Percentiles rank a stretch among this genome's conserved stretches.
Conservation (phyloP, 1,140 invertebrate species). For the Drosophila equinoxialis region DNA sequence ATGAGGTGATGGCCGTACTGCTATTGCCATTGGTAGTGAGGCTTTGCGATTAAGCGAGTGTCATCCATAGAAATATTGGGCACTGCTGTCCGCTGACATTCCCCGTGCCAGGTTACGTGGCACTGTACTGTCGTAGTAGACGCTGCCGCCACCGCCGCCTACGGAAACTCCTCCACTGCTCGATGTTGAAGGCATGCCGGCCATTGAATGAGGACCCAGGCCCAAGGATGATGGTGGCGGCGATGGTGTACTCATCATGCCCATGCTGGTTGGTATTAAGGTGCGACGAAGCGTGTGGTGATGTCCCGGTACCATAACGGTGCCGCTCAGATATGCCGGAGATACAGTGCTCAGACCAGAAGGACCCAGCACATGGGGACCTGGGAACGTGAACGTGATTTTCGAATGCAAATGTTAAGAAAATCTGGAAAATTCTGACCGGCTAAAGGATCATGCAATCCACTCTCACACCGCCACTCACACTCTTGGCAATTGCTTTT, state of each 20-base stretch:
- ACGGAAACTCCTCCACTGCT: background rate
- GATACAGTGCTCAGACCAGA: constrained; percentile 49
- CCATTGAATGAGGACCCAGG: constrained; percentile 31
- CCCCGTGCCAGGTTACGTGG: constrained; percentile 57
- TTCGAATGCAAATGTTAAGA: background rate
- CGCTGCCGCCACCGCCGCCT: constrained; percentile 30
- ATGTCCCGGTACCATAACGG: constrained; percentile 60
- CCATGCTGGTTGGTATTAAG: constrained; percentile 68
- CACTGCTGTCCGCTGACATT: constrained; percentile 58
- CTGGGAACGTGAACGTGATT: constrained; percentile 23
- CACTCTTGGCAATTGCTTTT: constrained; percentile 3
- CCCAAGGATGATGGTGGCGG: constrained; percentile 41
- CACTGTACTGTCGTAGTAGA: constrained; percentile 67
- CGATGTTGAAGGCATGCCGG: constrained; percentile 37
- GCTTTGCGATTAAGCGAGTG: constrained; percentile 67
- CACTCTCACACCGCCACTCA: background rate
- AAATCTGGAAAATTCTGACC: background rate
- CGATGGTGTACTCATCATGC: constrained; percentile 54
- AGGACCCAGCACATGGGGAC: constrained; percentile 54
- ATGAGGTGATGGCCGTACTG: constrained; percentile 48
- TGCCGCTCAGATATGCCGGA: constrained; percentile 61
- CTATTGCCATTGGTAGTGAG: constrained; percentile 65
- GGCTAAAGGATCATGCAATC: background rate
- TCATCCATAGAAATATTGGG: constrained; percentile 69
- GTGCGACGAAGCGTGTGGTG: constrained; percentile 59